A percentile compares a stretch with the other conserved stretches of the same genome.
Evolutionary conservation across 1,140 invertebrate species (phyloP).

Genomic region (Lutraria rhynchaena): DNA sequence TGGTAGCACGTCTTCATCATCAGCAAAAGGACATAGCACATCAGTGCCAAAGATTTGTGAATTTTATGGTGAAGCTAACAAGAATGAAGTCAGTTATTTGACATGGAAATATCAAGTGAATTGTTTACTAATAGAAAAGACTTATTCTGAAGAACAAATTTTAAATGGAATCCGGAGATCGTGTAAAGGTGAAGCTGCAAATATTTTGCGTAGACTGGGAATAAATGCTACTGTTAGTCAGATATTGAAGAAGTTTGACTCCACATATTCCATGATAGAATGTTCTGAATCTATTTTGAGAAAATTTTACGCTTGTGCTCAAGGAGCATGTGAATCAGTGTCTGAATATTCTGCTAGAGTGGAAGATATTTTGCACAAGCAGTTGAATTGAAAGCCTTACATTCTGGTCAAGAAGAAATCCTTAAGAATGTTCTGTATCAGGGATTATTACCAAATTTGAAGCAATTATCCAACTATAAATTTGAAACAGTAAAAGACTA

Average conservation of each 20-base stretch:
- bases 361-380: conserved; percentile 32
- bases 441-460: not conserved
- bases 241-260: not conserved
- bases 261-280: conserved; percentile 10
- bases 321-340: conserved; percentile 7
- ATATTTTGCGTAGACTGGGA: conserved; percentile 27
- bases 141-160: conserved; percentile 6
- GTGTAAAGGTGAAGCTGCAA: conserved; percentile 10
- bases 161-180: conserved; percentile 17
- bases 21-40: too few species aligned
- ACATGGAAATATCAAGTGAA: conserved; percentile 27
- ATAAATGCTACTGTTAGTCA: not conserved
- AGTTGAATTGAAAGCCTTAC: conserved; percentile 1
- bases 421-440: conserved; percentile 22
- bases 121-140: not conserved
- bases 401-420: not conserved
- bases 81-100: conserved; percentile 22
- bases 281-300: conserved; percentile 9
- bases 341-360: conserved; percentile 7
- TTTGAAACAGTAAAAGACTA: conserved; percentile 19
- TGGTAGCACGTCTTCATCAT: too few species aligned
- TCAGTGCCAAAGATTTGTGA: conserved; percentile 27
- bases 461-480: conserved; percentile 11
- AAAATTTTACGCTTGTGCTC: conserved; percentile 34
- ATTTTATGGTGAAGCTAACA: conserved; percentile 15